Evolutionary conservation across 2,888 invertebrate genomes (phyloP), one percentile per base, ranked within the genome.

Genomic region (Oegoconia quadripuncta): DNA sequence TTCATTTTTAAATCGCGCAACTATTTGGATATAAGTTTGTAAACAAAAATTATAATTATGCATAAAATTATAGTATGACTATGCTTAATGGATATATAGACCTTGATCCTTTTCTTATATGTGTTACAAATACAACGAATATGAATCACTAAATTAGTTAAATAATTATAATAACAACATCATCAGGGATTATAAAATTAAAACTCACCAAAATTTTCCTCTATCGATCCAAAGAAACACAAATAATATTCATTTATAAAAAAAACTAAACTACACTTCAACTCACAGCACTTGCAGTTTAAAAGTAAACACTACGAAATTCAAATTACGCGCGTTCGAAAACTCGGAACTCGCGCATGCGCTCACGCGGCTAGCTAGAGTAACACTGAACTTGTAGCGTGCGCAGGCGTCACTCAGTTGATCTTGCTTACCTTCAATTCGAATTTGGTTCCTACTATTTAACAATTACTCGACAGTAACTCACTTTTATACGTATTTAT

Each of bases 311-410:
- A 39, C 37, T 58, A 55, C 55, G 42, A 52, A 50, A 52, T 62
- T 59, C 13, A 42, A 59, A 56, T 52, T 53, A 41, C 48, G 39
- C 36, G 41, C 33, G 18, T 13, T 43, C 40, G 23, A 43, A 50
- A 47, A 46, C 31, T 25, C 30, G 43, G 48, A 52, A 32, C 26
- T 31, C 45, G 48, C 54, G 56, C 70, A 74, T 67, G 60, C 69
- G 52, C 55, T 42, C 52, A 41, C 48, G 31, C 39, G 60, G 66
- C 66, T 62, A 58, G 69, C 54, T 68, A 53, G 46, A 50, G 50
- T 77, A 79, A 72, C 79, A 81, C 80, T 81, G 80, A 81, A 81
- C 80, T 80, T 80, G 78, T 65, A 56, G 55, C 53, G 45, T 57
- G 58, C 65, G 59, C 59, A 58, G 52, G 74, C 71, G 75, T 62